These are phyloP conservation scores for Chascanopsetta lugubris DNA, from an alignment of 2,113 vertebrate genomes.

Conservation along the genomic window DNA sequence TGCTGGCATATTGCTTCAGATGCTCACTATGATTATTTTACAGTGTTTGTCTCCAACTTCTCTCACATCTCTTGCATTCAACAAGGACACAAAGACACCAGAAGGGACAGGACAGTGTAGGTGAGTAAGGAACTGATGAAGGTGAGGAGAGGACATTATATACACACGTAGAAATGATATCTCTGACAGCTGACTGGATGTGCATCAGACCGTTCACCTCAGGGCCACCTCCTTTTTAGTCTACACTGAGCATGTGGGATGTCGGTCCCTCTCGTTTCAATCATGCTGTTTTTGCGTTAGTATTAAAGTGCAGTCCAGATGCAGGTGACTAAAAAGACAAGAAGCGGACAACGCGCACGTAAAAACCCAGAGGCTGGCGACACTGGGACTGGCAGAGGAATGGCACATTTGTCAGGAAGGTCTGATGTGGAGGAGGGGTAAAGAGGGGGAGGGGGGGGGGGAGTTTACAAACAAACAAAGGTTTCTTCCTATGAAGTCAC, in stretches of 20 bases:
- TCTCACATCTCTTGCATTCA: slow-evolving; percentile 30
- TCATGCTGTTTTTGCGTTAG: slow-evolving; percentile 54
- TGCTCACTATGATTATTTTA: slow-evolving; percentile 13
- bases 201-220: slow-evolving; percentile 22
- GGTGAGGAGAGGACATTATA: slow-evolving; percentile 30
- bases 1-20: slow-evolving; percentile 52
- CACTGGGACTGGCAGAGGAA: slow-evolving; percentile 24
- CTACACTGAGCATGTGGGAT: not conserved
- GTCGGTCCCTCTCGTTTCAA: slow-evolving; percentile 18
- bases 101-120: slow-evolving; percentile 9
- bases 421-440: slow-evolving; percentile 16
- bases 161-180: slow-evolving; percentile 45
- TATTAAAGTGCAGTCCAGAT: slow-evolving; percentile 84
- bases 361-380: slow-evolving; percentile 39
- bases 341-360: not conserved
- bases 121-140: slow-evolving; percentile 10
- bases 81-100: slow-evolving; percentile 12
- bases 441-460: slow-evolving; percentile 2
- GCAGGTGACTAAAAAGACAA: slow-evolving; percentile 73
- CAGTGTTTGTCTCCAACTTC: slow-evolving; percentile 41
- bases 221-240: not conserved
- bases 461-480: slow-evolving; percentile 5
- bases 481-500: slow-evolving; percentile 13
- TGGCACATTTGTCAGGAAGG: slow-evolving; percentile 69
- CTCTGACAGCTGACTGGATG: slow-evolving; percentile 26